Evolutionary conservation across 2,113 vertebrate genomes (phyloP).

Genomic region (Aegithalos caudatus): DNA sequence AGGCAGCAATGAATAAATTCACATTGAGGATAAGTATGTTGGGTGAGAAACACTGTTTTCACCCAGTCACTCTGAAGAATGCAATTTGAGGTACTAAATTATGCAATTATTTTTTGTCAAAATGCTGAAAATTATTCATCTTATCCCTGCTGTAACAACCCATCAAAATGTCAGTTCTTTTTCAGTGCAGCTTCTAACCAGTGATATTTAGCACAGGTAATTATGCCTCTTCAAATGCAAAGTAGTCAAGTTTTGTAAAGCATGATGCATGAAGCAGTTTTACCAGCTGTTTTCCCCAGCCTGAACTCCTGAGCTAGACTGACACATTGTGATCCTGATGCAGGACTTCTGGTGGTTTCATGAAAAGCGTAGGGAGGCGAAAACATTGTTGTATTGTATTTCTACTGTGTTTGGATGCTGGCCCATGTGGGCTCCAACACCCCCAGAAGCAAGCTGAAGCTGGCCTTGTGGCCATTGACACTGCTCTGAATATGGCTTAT

Average conservation of each 20-base stretch:
- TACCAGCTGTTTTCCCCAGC: not conserved
- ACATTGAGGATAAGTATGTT: rapidly evolving
- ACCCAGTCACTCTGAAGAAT: not conserved
- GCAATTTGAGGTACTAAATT: not conserved
- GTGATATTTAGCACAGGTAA: not conserved
- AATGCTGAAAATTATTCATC: not conserved
- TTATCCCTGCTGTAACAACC: not conserved
- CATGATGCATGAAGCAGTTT: not conserved
- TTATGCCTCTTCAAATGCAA: not conserved
- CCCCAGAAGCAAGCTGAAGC: slow-evolving; percentile 54
- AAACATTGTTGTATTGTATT: slow-evolving; percentile 47
- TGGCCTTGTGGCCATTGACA: slow-evolving; percentile 39
- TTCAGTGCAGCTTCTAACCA: not conserved
- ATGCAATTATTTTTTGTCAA: not conserved
- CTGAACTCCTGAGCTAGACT: slow-evolving; percentile 14
- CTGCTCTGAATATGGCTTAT: slow-evolving; percentile 25
- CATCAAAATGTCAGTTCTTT: not conserved
- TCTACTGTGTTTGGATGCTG: slow-evolving; percentile 43
- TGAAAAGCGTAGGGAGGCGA: not conserved
- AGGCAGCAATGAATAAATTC: not conserved
- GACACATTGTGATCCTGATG: not conserved
- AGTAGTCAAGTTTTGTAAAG: not conserved
- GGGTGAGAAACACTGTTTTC: not conserved
- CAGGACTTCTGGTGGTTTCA: slow-evolving; percentile 58
- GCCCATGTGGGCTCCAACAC: slow-evolving; percentile 16